These are phyloP conservation scores for Lepus townsendii DNA, from an alignment of 2,797 vertebrate genomes.

Conservation along the genomic window DNA sequence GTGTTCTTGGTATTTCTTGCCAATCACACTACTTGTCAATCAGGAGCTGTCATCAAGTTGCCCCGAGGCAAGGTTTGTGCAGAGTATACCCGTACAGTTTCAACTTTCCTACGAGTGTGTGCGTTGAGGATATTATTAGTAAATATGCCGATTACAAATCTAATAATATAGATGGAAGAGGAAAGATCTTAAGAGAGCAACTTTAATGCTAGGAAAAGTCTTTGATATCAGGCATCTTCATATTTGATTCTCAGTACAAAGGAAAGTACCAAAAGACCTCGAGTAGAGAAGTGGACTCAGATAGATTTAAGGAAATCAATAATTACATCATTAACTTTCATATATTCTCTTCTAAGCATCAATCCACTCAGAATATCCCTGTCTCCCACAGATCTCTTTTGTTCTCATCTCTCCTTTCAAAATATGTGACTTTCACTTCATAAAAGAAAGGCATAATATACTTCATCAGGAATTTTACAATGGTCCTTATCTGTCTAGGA, in stretches of 20 bases:
- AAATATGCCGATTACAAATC: background rate
- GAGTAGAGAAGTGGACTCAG: background rate
- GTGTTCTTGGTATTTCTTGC: background rate
- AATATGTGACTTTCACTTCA: background rate
- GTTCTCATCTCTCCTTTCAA: background rate
- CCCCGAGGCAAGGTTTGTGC: background rate
- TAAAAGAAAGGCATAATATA: background rate
- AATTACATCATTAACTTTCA: background rate
- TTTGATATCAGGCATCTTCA: background rate
- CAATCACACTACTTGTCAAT: too few species aligned
- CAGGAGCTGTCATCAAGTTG: background rate
- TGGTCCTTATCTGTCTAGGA: background rate
- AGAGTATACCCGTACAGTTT: background rate
- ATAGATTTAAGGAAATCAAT: background rate
- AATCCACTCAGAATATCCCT: background rate
- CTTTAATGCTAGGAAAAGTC: background rate
- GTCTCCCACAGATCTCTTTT: background rate
- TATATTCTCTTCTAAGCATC: background rate
- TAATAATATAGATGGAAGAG: background rate
- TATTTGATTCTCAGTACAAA: background rate
- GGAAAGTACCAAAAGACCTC: background rate
- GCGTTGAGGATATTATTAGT: background rate
- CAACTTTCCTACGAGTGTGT: background rate
- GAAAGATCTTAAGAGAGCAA: background rate
- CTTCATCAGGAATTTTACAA: background rate